Evolutionary conservation across 2,888 invertebrate species (phyloP), one percentile per base, ranked within the genome.

Genomic region (Netelia inedita): DNA sequence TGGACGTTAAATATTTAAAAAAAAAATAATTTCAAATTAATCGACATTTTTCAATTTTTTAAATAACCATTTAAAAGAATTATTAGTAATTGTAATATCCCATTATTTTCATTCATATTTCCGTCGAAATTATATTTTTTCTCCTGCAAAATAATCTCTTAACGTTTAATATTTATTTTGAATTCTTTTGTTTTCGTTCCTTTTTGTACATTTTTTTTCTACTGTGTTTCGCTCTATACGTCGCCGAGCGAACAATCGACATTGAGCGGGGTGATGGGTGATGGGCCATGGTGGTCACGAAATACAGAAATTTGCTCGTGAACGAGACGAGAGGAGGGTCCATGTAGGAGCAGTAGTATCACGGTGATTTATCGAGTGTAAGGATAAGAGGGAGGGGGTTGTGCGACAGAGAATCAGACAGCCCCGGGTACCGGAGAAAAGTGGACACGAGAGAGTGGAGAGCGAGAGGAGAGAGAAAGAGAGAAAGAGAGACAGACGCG

Each of bases 351-450:
- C 11, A 21, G 57, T 55, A 35, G 71, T 61, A 35, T 35, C 35
- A 59, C 79, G 73, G 73, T 85, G 85, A 85, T 82, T 82, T 85
- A 85, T 85, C 79, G 81, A 85, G 81, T 78, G 81, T 59, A 53
- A 79, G 78, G 65, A 78, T 59, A 19, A 57, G 19, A 61, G 72
- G 35, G 35, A 68, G 66, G n/a, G 50, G 41, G 57, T 68, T 50
- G 74, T 55, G 55, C 61, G 63, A 83, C 69, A 73, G 68, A 50
- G 55, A 65, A 59, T 63, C 23, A 43, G 57, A 41, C 65, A 68
- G 50, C 50, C 46, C n/a, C 16, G 1, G 66, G 80, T 8, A 65
- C 50, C 68, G 35, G 68, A 80, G 79, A 80, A 85, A 85, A 82
- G 85, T 85, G 83, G 83, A 85, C 79, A 82, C 65, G 69, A 73